phyloP scores from a whole-genome alignment of 2,113 vertebrate species.

The Hippolais icterina region DNA sequence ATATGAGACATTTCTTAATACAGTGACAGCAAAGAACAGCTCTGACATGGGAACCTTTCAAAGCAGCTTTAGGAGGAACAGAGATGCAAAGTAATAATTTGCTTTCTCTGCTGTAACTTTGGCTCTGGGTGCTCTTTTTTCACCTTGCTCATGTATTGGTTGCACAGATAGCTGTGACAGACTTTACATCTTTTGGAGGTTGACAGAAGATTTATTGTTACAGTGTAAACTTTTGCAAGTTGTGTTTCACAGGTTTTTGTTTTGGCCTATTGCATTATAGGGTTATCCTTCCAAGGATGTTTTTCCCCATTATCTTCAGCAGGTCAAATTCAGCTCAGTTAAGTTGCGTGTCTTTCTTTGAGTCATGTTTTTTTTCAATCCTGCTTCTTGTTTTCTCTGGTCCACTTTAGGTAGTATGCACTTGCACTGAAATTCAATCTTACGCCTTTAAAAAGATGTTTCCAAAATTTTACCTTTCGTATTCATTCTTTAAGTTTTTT shows the following conservation, averaged over 20 bases:
- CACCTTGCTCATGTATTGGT: neutral
- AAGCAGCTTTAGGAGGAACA: neutral
- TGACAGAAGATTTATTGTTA: neutral
- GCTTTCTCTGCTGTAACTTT: neutral
- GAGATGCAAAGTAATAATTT: neutral
- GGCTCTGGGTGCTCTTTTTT: neutral
- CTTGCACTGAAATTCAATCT: neutral
- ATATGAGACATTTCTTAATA: neutral
- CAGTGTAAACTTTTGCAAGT: neutral
- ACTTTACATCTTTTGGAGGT: neutral
- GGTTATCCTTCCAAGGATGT: neutral
- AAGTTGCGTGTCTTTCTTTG: neutral
- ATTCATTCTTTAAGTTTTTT: neutral
- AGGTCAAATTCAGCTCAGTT: neutral
- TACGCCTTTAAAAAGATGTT: neutral
- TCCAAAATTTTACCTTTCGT: neutral
- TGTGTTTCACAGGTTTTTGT: neutral
- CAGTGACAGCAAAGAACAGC: neutral
- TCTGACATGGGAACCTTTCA: neutral
- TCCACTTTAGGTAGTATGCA: neutral
- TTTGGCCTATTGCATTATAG: neutral
- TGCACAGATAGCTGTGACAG: neutral
- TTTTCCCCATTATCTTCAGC: accelerated
- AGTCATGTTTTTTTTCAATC: neutral
- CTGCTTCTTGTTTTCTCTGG: neutral